Evolutionary conservation across 2,797 vertebrate genomes (phyloP), one percentile per base, ranked within the genome.

Genomic region (Pteropus rufus): DNA sequence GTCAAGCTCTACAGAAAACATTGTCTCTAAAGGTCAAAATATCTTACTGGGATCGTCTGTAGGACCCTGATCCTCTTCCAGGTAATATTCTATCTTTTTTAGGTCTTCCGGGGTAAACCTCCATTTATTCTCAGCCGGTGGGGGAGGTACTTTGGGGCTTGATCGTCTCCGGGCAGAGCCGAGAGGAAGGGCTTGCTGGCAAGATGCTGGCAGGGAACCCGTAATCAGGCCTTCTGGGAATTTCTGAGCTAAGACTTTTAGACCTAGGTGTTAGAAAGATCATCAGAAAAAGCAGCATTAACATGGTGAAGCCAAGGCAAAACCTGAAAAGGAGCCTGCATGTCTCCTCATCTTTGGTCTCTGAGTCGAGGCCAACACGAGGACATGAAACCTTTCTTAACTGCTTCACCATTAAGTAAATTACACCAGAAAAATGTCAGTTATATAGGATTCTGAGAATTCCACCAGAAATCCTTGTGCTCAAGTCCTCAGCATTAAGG

Each of bases 181-280:
- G 0, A 98, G 8, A 0, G 97, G 95, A 46, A 98, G 60, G 26
- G 98, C 36, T 4, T 98, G 96, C 12, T 98, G 97, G 97, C 99
- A 99, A 7, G 98, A 98, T 0, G 80, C 1, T 0, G 99, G 99
- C 44, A 99, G 95, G 0, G 98, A 98, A 83, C 99, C 99, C 0
- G 99, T 99, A 72, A 99, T 98, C 98, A 99, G 41, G 11, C 99
- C 99, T 79, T 99, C 99, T 0, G 99, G 99, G 94, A 99, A 99
- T 94, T 99, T 99, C 98, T 99, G 99, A 12, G 98, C 98, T 0
- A 99, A 97, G 18, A 99, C 99, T 97, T 99, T 99, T 36, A 99
- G 98, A 96, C 99, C 99, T 99, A 97, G 18, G 83, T 69, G 85
- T 44, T 49, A 49, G 92, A 69, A 64, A 96, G 62, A 96, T 1